Evolutionary conservation across 1,140 invertebrate genomes (phyloP).

Genomic region (Thaumatotibia leucotreta): DNA sequence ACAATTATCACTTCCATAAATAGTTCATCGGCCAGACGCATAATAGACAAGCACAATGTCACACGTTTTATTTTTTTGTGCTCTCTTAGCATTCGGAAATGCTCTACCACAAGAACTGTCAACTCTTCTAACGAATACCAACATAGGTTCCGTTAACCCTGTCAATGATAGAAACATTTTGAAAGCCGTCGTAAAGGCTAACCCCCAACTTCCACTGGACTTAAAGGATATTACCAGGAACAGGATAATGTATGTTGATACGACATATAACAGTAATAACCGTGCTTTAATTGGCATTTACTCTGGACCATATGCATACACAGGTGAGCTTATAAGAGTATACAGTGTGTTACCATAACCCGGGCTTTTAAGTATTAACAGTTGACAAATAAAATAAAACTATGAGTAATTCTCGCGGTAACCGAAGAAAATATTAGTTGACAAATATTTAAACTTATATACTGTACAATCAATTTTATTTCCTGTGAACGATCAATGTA

Average conservation of each 20-base stretch:
- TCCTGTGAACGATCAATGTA: no score
- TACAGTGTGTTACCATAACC: no score
- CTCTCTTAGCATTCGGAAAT: neutral
- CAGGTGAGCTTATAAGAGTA: neutral
- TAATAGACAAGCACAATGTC: neutral
- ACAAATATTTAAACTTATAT: no score
- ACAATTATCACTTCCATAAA: neutral
- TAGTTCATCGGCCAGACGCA: neutral
- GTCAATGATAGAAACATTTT: neutral
- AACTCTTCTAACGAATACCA: neutral
- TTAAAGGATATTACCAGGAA: neutral
- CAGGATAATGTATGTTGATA: neutral
- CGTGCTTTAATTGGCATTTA: neutral
- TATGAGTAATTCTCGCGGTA: no score
- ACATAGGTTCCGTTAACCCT: neutral
- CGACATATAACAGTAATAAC: neutral
- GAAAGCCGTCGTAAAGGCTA: neutral
- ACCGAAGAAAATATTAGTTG: no score
- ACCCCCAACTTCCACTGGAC: neutral
- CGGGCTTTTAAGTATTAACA: no score
- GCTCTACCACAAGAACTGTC: neutral
- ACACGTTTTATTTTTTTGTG: neutral
- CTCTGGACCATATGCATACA: neutral
- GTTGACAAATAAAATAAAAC: no score
- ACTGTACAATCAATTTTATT: no score